Evolutionary conservation across 2,113 vertebrate species (phyloP).

Genomic region (Seriola dumerili): DNA sequence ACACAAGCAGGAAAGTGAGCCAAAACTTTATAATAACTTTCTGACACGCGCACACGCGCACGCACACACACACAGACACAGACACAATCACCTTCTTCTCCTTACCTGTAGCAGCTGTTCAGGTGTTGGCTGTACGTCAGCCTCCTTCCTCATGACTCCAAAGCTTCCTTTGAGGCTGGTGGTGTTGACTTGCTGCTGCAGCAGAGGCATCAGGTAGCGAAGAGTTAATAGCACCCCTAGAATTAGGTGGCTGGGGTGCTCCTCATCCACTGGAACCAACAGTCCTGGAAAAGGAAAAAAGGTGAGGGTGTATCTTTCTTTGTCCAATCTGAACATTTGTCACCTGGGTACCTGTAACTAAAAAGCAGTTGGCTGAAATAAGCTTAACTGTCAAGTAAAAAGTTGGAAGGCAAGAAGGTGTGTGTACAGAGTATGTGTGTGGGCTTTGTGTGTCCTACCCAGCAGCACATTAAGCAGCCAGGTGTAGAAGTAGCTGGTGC

Average conservation of each 20-base stretch:
- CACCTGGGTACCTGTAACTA: neutral
- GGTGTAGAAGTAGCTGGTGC: slow-evolving; percentile 94
- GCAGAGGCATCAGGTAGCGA: slow-evolving; percentile 93
- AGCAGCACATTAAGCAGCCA: slow-evolving; percentile 96
- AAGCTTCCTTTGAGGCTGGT: slow-evolving; percentile 98
- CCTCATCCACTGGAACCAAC: slow-evolving; percentile 91
- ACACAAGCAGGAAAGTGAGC: neutral
- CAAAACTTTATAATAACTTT: no score
- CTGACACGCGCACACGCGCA: neutral
- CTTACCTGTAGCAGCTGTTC: slow-evolving; percentile 94
- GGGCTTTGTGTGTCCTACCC: slow-evolving; percentile 79
- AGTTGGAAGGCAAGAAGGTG: neutral
- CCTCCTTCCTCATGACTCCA: slow-evolving; percentile 94
- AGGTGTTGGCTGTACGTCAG: slow-evolving; percentile 92
- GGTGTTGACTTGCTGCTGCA: slow-evolving; percentile 96
- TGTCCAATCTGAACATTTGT: neutral
- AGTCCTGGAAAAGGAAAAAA: slow-evolving; percentile 84
- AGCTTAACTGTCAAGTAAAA: neutral
- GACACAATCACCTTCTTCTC: no score
- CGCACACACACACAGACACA: no score
- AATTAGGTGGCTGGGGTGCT: slow-evolving; percentile 90
- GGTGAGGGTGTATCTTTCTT: neutral
- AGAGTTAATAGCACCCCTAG: slow-evolving; percentile 94
- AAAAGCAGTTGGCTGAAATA: neutral
- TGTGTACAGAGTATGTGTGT: slow-evolving; percentile 1